Evolutionary conservation across 2,797 vertebrate species (phyloP).

Genomic region (Coluber constrictor): DNA sequence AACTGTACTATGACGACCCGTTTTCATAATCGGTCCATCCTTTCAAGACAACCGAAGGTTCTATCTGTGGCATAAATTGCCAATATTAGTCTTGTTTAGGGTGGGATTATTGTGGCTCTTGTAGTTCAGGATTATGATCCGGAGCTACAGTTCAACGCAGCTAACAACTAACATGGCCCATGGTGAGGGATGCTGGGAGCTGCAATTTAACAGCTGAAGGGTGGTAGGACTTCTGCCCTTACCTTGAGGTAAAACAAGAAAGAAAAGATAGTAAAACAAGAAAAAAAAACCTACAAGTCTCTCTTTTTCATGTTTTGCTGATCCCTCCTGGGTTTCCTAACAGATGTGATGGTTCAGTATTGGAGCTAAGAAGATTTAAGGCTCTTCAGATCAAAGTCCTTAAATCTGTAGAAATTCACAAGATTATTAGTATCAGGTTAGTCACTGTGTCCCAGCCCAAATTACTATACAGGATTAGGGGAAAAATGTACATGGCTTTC

Average conservation of each 20-base stretch:
- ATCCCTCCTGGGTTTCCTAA: neutral
- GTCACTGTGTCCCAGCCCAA: neutral
- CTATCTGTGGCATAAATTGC: neutral
- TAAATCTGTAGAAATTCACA: neutral
- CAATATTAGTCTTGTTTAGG: neutral
- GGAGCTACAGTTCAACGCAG: neutral
- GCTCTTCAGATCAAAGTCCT: neutral
- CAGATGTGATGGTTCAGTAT: neutral
- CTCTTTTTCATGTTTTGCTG: neutral
- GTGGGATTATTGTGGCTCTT: neutral
- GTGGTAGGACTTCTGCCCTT: neutral
- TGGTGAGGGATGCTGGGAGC: neutral
- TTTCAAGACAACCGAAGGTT: neutral
- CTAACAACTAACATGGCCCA: neutral
- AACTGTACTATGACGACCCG: neutral
- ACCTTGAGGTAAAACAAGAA: neutral
- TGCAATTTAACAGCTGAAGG: neutral
- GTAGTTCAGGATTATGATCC: neutral
- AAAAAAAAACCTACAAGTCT: neutral
- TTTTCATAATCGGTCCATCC: neutral
- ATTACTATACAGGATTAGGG: neutral
- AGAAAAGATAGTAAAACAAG: neutral
- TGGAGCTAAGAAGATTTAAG: neutral
- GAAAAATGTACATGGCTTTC: neutral
- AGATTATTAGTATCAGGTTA: neutral